Base-by-base conservation (phyloP, 2,797 vertebrate genomes). In the Propithecus deckenii region DNA sequence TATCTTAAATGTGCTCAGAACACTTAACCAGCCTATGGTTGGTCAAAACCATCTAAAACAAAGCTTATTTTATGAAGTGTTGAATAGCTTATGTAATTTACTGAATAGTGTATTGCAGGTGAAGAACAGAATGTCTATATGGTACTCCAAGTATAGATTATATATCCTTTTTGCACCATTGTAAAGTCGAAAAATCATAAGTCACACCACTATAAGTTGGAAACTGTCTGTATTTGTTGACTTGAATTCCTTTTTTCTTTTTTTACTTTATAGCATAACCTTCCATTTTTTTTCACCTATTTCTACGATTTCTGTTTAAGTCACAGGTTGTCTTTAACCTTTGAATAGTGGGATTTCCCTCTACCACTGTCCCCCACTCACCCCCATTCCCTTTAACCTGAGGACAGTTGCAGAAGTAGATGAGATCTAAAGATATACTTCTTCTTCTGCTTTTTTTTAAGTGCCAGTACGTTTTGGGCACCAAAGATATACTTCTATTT, bases 271-370 rank as follows among this genome's bases (percentile, higher is more conserved):
- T 38, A 94, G 52, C 8, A 1, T n/a, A 57, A 48, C 4, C 35
- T 89, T 86, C 63, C 67, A 14, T 80, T 43, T n/a, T 67, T 80
- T 80, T 65, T 46, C 63, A 89, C 55, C 11, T n/a, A 23, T 52
- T 81, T 50, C 41, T 50, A 81, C n/a, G 80, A 32, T 61, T 91
- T 96, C 69, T 83, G 55, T 57, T 93, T 86, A 87, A 96, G 76
- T 79, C 79, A 83, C 30, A 90, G 28, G 18, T 87, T 79, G 52
- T 41, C 72, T 91, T 90, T 86, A 63, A 81, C 48, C 65, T 95
- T 78, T 95, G 89, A 87, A 79, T 65, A 43, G 4, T 61, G 72
- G 78, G 84, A 38, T 55, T 91, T 79, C 63, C 74, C 83, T 35
- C 3, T 4, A 5, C 30, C 48, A 65, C 38, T 17, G 25, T 7